A percentile compares a stretch with the other conserved stretches of the same genome.
phyloP scores from a whole-genome alignment of 1,140 invertebrate species.

The Hyles vespertilio region DNA sequence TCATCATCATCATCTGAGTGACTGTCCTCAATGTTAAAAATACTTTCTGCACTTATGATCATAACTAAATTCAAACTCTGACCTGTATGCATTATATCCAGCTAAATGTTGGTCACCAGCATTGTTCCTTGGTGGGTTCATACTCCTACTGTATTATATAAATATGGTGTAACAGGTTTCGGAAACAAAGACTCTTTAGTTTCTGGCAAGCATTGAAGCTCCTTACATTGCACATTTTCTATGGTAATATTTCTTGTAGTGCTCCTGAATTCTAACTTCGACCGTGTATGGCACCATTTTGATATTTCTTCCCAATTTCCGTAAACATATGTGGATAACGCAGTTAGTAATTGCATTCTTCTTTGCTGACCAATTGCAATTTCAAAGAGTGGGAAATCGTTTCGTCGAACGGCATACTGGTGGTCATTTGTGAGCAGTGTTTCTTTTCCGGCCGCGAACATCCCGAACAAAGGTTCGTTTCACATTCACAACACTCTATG shows the following conservation, averaged over 20 bases:
- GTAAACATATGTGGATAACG: conserved; percentile 82
- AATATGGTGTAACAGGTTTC: conserved; percentile 78
- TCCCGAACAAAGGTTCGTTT: conserved; percentile 79
- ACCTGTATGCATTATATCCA: conserved; percentile 89
- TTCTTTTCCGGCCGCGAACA: conserved; percentile 87
- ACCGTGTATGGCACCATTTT: conserved; percentile 81
- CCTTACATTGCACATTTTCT: conserved; percentile 76
- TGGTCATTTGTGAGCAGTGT: conserved; percentile 83
- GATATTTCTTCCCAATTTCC: conserved; percentile 90
- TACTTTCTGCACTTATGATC: conserved; percentile 88
- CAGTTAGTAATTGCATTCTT: conserved; percentile 84
- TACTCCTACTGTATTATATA: conserved; percentile 78
- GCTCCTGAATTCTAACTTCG: conserved; percentile 82
- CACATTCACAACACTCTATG: conserved; percentile 84
- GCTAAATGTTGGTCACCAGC: conserved; percentile 78
- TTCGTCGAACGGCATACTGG: conserved; percentile 83
- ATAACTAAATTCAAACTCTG: conserved; percentile 91
- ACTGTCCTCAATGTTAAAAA: conserved; percentile 80
- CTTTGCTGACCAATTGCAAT: conserved; percentile 86
- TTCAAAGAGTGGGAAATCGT: conserved; percentile 87
- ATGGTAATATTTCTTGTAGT: conserved; percentile 89
- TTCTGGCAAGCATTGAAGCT: conserved; percentile 75
- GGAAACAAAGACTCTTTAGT: conserved; percentile 75
- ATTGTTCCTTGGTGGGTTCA: conserved; percentile 84
- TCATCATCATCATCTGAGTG: conserved; percentile 68